These are phyloP conservation scores for Cyclargus thomasi DNA, from an alignment of 1,140 invertebrate species.

Conservation along the genomic window DNA sequence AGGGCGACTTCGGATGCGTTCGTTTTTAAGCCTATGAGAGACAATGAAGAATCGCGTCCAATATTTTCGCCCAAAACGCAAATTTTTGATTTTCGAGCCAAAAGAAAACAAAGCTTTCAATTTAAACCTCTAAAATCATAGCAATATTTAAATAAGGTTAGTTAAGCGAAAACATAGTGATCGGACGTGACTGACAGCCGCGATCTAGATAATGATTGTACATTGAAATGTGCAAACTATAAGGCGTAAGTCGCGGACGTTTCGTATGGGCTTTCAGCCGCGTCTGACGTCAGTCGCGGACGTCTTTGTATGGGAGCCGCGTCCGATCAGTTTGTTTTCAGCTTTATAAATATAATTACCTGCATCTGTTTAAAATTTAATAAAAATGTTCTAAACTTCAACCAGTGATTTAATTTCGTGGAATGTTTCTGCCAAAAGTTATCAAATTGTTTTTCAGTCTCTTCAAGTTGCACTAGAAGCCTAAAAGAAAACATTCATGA, in stretches of 20 bases:
- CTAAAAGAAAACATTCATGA: conserved; percentile 72
- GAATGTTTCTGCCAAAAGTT: conserved; percentile 95
- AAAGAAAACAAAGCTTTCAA: conserved; percentile 52
- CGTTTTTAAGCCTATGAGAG: conserved; percentile 57
- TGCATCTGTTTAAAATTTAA: conserved; percentile 72
- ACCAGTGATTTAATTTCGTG: conserved; percentile 89
- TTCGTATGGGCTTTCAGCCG: too few relatives aligned
- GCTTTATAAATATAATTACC: conserved; percentile 46
- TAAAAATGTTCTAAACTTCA: conserved; percentile 90
- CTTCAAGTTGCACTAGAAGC: conserved; percentile 94
- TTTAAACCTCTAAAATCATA: conserved; percentile 48
- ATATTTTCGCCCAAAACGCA: conserved; percentile 59
- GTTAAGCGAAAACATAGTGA: conserved; percentile 19
- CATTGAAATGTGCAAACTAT: too few relatives aligned
- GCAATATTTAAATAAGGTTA: conserved; percentile 16
- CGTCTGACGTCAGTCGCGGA: too few relatives aligned
- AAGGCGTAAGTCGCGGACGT: too few relatives aligned
- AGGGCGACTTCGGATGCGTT: conserved; percentile 52
- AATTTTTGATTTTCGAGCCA: conserved; percentile 58
- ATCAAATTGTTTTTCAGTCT: conserved; percentile 95
- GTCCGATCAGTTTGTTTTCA: too few relatives aligned
- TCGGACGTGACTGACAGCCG: too few relatives aligned
- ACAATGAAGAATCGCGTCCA: conserved; percentile 41
- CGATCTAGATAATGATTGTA: too few relatives aligned
- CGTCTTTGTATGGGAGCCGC: too few relatives aligned